Conservation (phyloP, 2,113 vertebrate species). For the Zosterops pallidus region DNA sequence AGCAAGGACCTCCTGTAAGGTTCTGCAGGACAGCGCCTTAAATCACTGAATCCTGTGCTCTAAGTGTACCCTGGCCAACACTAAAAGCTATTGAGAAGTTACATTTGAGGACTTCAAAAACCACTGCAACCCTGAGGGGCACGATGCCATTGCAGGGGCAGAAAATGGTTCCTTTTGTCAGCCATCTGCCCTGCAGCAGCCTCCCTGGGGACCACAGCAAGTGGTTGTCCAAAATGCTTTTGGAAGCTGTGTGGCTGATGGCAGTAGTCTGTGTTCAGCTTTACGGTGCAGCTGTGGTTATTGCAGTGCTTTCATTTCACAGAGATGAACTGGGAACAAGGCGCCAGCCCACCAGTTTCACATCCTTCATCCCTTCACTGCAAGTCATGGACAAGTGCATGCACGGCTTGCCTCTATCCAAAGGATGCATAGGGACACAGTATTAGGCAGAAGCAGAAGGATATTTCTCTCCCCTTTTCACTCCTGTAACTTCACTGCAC, state of each 20-base stretch:
- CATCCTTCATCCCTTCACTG: background rate
- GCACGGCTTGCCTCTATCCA: fast-evolving
- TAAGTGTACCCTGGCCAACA: background rate
- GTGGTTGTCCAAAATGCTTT: background rate
- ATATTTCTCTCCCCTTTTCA: background rate
- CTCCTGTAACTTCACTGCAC: background rate
- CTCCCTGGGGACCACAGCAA: background rate
- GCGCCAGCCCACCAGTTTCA: background rate
- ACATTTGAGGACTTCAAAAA: background rate
- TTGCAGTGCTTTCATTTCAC: background rate
- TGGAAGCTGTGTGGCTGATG: fast-evolving
- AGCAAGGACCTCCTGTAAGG: background rate
- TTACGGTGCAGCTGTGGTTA: background rate
- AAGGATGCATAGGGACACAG: fast-evolving
- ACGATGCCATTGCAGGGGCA: fast-evolving
- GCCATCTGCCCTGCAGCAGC: background rate
- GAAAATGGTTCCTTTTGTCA: background rate
- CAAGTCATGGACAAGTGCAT: fast-evolving
- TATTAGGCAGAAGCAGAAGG: background rate
- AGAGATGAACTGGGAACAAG: background rate
- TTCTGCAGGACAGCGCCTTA: background rate
- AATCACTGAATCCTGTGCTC: background rate
- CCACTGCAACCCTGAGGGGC: background rate
- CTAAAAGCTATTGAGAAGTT: background rate
- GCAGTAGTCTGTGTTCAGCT: background rate